Base-by-base conservation (phyloP, 2,888 invertebrate species). In the Cryptocephalus primarius region DNA sequence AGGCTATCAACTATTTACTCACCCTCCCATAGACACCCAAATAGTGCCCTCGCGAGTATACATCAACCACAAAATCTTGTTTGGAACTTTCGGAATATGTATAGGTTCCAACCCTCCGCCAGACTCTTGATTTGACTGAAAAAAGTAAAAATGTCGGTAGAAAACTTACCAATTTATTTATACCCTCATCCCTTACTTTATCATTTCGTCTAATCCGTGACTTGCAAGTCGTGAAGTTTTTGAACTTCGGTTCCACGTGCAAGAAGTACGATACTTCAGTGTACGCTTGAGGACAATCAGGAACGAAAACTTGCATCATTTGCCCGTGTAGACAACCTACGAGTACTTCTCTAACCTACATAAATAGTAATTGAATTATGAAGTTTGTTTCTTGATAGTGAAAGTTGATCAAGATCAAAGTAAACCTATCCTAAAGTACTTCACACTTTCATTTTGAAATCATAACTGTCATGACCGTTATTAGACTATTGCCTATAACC, bases 1-100 rank as follows among this genome's bases (percentile, higher is more conserved):
- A n/a, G n/a, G n/a, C n/a, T n/a, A n/a, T n/a, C n/a, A n/a, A n/a
- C n/a, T 22, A 22, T 22, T 22, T 22, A 22, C 22, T 22, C 22
- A 22, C 56, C 80, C 83, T 2, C 70, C 74, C 71, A 82, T 73
- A 1, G 80, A 78, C 1, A 82, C 53, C 78, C 80, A 80, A 45
- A 83, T 67, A 1, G 75, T 76, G 14, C 72, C 62, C 2, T 69
- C 65, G 1, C 56, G 53, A 0, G 76, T 74, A 49, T 78, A 79
- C 48, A 75, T 72, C 32, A 77, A 68, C 70, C 77, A 77, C 11
- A 79, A 61, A n/a, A 83, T 68, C 40, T 70, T 65, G 60, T 77
- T 81, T 0, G 82, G 78, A 8, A 70, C 60, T 56, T 74, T 68
- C 0, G 82, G 82, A 50, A 76, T 70, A 55, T 73, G 73, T 1